A percentile compares a stretch with the other conserved stretches of the same genome.
Evolutionary conservation across 2,888 invertebrate species (phyloP).

Genomic region (Orthonychiurus folsomi): DNA sequence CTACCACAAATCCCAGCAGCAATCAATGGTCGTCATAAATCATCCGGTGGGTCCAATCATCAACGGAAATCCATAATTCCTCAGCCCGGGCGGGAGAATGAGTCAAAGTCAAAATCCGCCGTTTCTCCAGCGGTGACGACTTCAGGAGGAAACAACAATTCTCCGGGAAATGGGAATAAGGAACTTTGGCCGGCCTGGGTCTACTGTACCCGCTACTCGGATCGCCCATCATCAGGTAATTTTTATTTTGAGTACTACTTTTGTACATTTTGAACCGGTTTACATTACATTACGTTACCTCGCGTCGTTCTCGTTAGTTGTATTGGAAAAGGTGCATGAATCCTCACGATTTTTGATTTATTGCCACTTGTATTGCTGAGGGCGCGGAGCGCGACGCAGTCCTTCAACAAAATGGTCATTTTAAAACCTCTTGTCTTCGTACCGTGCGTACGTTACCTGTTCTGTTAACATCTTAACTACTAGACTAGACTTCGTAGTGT

Average conservation of each 20-base stretch:
- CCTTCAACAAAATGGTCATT: no score
- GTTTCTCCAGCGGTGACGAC: not conserved
- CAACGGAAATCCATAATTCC: slow-evolving; percentile 7
- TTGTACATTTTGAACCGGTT: not conserved
- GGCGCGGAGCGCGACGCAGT: no score
- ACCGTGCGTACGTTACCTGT: no score
- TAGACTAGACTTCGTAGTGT: no score
- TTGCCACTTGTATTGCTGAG: no score
- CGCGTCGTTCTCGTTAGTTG: no score
- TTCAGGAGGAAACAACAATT: not conserved
- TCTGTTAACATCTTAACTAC: no score
- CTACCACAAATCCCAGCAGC: not conserved
- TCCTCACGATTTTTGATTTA: no score
- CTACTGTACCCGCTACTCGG: slow-evolving; percentile 53
- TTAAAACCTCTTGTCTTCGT: no score
- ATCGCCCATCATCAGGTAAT: slow-evolving; percentile 51
- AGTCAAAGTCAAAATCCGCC: not conserved
- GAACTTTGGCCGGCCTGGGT: slow-evolving; percentile 51
- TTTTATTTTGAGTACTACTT: not conserved
- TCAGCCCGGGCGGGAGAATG: not conserved
- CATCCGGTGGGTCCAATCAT: not conserved
- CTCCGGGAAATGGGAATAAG: slow-evolving; percentile 1
- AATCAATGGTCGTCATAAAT: not conserved
- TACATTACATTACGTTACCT: no score
- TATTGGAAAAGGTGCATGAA: no score